Conservation (phyloP, 1,140 invertebrate genomes). For the Drosophila ironensis region DNA sequence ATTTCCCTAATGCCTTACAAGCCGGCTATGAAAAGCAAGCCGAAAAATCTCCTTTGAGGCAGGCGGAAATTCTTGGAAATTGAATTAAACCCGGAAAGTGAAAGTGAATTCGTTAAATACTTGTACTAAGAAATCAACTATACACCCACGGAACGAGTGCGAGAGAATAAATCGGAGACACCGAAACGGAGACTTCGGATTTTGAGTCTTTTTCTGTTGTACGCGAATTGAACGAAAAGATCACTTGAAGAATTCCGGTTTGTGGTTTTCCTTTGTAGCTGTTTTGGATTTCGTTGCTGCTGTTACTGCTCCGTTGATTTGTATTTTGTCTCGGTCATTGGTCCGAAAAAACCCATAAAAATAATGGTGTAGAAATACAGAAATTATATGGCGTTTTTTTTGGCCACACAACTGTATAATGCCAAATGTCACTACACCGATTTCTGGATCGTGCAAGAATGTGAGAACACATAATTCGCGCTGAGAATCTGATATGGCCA, state of each 20-base stretch:
- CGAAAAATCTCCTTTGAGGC: constrained; percentile 46
- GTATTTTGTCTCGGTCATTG: constrained; percentile 74
- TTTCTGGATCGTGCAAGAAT: constrained; percentile 42
- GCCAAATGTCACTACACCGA: constrained; percentile 35
- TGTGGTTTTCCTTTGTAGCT: constrained; percentile 61
- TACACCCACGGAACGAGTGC: constrained; percentile 17
- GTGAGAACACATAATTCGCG: constrained; percentile 17
- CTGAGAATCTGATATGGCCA: constrained; percentile 13
- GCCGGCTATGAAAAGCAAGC: neutral
- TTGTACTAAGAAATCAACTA: constrained; percentile 20
- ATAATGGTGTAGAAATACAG: constrained; percentile 43
- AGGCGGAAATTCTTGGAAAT: constrained; percentile 53
- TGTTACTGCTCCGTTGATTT: constrained; percentile 27
- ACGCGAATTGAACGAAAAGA: constrained; percentile 68
- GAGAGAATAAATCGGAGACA: constrained; percentile 20
- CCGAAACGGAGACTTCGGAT: constrained; percentile 20
- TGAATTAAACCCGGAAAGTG: constrained; percentile 62
- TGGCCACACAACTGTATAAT: constrained; percentile 19
- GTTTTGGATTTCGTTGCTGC: constrained; percentile 13
- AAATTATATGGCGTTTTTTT: constrained; percentile 19
- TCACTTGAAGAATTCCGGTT: constrained; percentile 80
- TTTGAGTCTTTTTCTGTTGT: constrained; percentile 49
- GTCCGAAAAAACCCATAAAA: constrained; percentile 59
- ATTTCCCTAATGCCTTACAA: constrained; percentile 11
- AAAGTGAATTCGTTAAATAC: constrained; percentile 60